Evolutionary conservation across 2,888 invertebrate species (phyloP).

Genomic region (Onchidella celtica): DNA sequence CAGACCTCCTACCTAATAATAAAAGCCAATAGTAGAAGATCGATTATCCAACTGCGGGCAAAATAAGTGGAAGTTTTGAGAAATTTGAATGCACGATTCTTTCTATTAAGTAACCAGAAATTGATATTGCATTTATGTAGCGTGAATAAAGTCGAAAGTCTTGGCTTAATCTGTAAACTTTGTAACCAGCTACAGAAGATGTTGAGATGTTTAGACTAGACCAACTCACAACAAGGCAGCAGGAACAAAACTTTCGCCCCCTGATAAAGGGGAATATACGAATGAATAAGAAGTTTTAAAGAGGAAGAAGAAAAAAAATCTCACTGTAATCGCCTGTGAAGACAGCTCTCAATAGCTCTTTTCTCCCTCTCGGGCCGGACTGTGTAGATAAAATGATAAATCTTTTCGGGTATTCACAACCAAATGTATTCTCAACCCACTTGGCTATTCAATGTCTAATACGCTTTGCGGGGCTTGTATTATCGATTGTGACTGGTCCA

Average conservation of each 20-base stretch:
- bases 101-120: constrained; percentile 21
- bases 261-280: constrained; percentile 34
- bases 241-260: constrained; percentile 27
- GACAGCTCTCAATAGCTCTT: constrained; percentile 39
- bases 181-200: neutral
- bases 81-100: neutral
- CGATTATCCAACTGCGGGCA: neutral
- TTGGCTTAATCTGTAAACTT: constrained; percentile 6
- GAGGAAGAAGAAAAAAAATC: constrained; percentile 30
- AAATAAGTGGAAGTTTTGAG: constrained; percentile 3
- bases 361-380: constrained; percentile 42
- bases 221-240: constrained; percentile 1
- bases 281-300: constrained; percentile 26
- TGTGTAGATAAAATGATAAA: constrained; percentile 51
- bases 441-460: constrained; percentile 48
- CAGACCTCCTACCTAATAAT: neutral
- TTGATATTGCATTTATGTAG: constrained; percentile 13
- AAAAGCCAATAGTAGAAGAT: neutral
- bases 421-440: constrained; percentile 34
- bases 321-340: constrained; percentile 39
- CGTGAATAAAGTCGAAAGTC: constrained; percentile 10
- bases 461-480: constrained; percentile 44
- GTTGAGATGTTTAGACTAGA: neutral
- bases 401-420: constrained; percentile 43
- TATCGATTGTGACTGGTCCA: constrained; percentile 49